Percentiles rank a stretch among this genome's conserved stretches.
phyloP scores from a whole-genome alignment of 2,113 vertebrate species.

The Erythrocebus patas region DNA sequence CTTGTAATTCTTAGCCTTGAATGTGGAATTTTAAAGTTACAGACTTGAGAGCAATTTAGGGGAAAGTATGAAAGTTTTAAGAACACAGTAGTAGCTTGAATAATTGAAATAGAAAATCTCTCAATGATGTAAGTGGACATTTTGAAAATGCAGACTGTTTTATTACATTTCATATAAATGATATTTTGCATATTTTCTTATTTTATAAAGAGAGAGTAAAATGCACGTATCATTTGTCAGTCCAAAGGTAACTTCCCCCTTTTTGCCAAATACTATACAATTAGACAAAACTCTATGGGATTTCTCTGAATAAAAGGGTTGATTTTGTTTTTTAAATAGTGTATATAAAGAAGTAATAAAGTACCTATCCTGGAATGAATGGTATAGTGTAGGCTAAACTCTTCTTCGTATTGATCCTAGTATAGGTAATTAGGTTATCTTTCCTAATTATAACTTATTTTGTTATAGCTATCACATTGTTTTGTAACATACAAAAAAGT shows the following conservation, averaged over 20 bases:
- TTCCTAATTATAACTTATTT: conserved; percentile 69
- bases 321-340: not conserved
- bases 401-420: not conserved
- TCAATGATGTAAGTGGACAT: not conserved
- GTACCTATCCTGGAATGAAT: not conserved
- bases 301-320: not conserved
- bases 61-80: not conserved
- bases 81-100: not conserved
- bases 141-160: not conserved
- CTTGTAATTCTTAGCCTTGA: not conserved
- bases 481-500: conserved; percentile 74
- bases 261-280: not conserved
- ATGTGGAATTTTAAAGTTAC: not conserved
- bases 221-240: not conserved
- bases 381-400: not conserved
- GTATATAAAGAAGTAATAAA: not conserved
- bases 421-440: conserved; percentile 66
- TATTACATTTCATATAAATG: not conserved
- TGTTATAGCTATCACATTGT: conserved; percentile 72
- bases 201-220: not conserved
- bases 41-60: not conserved
- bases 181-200: not conserved
- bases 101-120: not conserved
- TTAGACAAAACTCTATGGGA: not conserved
- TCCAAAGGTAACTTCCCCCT: not conserved